phyloP scores from a whole-genome alignment of 2,113 vertebrate species.

The Setophaga kirtlandii region DNA sequence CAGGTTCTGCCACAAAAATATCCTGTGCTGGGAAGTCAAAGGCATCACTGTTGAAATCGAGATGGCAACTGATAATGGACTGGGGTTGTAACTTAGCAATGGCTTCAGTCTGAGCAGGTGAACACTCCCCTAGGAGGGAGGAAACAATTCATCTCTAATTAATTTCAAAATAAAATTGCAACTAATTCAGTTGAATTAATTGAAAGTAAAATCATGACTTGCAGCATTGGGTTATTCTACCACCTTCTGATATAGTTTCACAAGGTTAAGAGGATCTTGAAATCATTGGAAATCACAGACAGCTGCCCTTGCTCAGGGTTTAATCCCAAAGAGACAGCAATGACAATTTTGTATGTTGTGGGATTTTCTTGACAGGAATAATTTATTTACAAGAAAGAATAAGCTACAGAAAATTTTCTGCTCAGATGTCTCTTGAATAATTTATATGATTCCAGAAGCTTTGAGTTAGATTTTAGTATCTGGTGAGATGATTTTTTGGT shows the following conservation, averaged over 20 bases:
- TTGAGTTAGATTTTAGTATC: background rate
- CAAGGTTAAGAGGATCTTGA: background rate
- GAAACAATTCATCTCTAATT: background rate
- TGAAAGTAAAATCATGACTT: background rate
- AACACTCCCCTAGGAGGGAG: constrained; percentile 81
- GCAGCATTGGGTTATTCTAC: background rate
- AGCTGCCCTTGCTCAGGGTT: background rate
- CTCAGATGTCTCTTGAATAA: background rate
- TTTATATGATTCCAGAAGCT: background rate
- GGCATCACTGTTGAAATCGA: constrained; percentile 79
- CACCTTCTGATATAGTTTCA: background rate
- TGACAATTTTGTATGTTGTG: background rate
- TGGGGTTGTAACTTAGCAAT: constrained; percentile 82
- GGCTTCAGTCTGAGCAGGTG: constrained; percentile 77
- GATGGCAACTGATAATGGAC: constrained; percentile 81
- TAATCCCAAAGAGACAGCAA: background rate
- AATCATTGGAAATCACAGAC: background rate
- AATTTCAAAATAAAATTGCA: background rate
- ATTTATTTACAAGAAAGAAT: background rate
- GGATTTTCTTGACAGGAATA: background rate
- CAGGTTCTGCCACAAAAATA: constrained; percentile 79
- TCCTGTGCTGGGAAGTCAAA: constrained; percentile 82
- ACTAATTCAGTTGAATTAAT: background rate
- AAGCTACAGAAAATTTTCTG: background rate
- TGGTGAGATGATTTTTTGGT: background rate